Evolutionary conservation across 1,140 invertebrate species (phyloP).

Genomic region (Heliconius hermathena): DNA sequence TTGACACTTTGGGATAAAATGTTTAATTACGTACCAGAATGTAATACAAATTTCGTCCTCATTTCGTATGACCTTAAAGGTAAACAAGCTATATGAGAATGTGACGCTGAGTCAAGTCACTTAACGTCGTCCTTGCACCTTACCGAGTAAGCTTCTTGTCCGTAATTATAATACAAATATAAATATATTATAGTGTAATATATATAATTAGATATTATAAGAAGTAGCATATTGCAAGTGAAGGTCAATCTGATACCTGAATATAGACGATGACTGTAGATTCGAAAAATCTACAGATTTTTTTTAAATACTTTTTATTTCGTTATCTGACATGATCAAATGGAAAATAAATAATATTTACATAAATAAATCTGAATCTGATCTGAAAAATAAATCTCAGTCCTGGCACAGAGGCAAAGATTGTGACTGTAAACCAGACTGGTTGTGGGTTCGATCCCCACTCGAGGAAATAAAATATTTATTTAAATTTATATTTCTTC

Average conservation of each 20-base stretch:
- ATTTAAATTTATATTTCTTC: no score
- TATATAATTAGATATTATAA: background rate
- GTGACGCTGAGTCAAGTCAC: slow-evolving; percentile 31
- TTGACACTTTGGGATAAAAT: background rate
- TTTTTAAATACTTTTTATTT: no score
- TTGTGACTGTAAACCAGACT: no score
- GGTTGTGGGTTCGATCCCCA: no score
- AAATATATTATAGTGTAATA: background rate
- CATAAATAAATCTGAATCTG: no score
- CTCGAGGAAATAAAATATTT: no score
- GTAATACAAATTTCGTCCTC: slow-evolving; percentile 36
- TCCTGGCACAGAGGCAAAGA: no score
- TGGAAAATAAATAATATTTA: no score
- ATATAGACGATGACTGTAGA: background rate
- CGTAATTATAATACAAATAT: slow-evolving; percentile 1
- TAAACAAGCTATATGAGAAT: slow-evolving; percentile 40
- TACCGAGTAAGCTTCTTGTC: background rate
- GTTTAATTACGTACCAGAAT: background rate
- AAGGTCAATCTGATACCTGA: background rate
- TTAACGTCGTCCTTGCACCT: slow-evolving; percentile 25
- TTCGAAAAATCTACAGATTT: background rate
- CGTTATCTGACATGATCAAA: no score
- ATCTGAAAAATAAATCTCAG: no score
- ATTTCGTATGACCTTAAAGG: slow-evolving; percentile 39
- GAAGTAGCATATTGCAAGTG: background rate